phyloP scores from a whole-genome alignment of 2,797 vertebrate genomes.

The Hybognathus amarus region DNA sequence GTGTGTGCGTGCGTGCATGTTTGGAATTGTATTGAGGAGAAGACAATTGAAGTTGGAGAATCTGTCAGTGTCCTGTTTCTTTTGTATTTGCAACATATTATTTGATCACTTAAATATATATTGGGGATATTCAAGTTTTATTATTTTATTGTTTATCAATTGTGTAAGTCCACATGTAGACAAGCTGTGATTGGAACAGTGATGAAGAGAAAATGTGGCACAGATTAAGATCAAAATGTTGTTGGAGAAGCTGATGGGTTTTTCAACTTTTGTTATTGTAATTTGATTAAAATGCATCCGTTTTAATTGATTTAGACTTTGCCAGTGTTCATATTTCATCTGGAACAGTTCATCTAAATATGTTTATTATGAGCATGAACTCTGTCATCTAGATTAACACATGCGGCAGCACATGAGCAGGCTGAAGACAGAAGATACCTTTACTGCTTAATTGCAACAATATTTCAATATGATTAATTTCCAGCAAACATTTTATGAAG shows the following conservation, averaged over 20 bases:
- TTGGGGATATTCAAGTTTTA: slow-evolving; percentile 26
- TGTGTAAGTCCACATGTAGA: slow-evolving; percentile 8
- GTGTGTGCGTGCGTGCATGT: too few species aligned
- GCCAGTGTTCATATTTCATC: slow-evolving; percentile 9
- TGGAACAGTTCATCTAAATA: not conserved
- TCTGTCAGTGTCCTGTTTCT: slow-evolving; percentile 51
- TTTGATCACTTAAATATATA: slow-evolving; percentile 26
- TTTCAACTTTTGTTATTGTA: not conserved
- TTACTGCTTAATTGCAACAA: slow-evolving; percentile 4
- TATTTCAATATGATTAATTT: slow-evolving; percentile 25
- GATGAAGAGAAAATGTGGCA: slow-evolving; percentile 1
- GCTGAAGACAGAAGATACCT: not conserved
- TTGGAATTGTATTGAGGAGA: not conserved
- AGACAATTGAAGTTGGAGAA: slow-evolving; percentile 30
- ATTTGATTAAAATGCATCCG: not conserved
- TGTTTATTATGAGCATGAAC: slow-evolving; percentile 11
- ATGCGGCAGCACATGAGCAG: slow-evolving; percentile 4
- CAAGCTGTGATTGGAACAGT: not conserved
- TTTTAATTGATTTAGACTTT: slow-evolving; percentile 13
- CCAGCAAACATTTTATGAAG: slow-evolving; percentile 32
- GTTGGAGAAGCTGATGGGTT: not conserved
- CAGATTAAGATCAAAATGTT: not conserved
- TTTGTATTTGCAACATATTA: slow-evolving; percentile 33
- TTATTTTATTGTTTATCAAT: slow-evolving; percentile 40
- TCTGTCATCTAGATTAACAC: slow-evolving; percentile 2